A percentile compares a stretch with the other conserved stretches of the same genome.
Evolutionary conservation across 1,140 invertebrate genomes (phyloP).

Genomic region (Dendrolimus kikuchii): DNA sequence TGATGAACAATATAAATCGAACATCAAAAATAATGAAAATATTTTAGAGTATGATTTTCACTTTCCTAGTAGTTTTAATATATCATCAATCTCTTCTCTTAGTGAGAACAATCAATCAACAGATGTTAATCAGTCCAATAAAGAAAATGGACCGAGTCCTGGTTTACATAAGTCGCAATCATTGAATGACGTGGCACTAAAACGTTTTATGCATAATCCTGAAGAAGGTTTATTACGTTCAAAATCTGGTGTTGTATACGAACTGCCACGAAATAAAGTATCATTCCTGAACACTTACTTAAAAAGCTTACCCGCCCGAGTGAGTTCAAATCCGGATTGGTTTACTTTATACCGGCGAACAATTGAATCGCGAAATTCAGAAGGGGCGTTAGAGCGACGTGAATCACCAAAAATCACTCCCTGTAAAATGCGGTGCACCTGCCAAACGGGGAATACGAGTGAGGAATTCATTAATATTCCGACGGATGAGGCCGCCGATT

Average conservation of each 20-base stretch:
- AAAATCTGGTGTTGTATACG: slow-evolving; percentile 47
- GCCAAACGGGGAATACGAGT: slow-evolving; percentile 39
- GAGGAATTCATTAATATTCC: slow-evolving; percentile 57
- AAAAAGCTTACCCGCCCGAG: slow-evolving; percentile 60
- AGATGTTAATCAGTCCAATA: slow-evolving; percentile 17
- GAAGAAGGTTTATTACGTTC: slow-evolving; percentile 34
- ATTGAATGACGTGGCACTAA: slow-evolving; percentile 32
- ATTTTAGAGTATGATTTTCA: background rate
- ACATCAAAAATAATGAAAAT: slow-evolving; percentile 14
- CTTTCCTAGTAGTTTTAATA: slow-evolving; percentile 7
- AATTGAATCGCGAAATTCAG: slow-evolving; percentile 38
- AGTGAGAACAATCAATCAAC: slow-evolving; percentile 21
- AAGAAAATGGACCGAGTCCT: slow-evolving; percentile 26
- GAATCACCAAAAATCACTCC: slow-evolving; percentile 29
- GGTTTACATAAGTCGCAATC: slow-evolving; percentile 56
- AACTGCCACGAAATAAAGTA: slow-evolving; percentile 58
- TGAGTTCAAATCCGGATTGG: slow-evolving; percentile 55
- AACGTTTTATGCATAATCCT: too few species aligned
- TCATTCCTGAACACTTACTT: slow-evolving; percentile 69
- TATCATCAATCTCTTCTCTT: slow-evolving; percentile 21
- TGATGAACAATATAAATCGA: slow-evolving; percentile 8
- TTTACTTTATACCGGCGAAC: slow-evolving; percentile 47
- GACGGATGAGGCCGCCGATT: slow-evolving; percentile 53
- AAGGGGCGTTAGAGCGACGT: slow-evolving; percentile 23
- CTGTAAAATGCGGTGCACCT: slow-evolving; percentile 24